phyloP scores from a whole-genome alignment of 2,797 vertebrate species.

The Onychomys torridus region DNA sequence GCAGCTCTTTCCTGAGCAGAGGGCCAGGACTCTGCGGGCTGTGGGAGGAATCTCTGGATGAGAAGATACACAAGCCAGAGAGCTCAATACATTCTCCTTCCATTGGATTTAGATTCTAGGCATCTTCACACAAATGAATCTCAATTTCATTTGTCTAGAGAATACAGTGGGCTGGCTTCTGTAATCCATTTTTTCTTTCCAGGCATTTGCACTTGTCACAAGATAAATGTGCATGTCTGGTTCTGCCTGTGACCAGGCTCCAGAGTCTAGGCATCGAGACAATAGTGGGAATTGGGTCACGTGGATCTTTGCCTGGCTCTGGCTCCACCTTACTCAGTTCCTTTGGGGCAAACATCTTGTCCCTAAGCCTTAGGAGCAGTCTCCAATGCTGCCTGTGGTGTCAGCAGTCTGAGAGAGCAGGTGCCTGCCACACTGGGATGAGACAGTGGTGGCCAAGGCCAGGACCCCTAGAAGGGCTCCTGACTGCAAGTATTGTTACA shows the following conservation, averaged over 20 bases:
- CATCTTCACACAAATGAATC: constrained; percentile 65
- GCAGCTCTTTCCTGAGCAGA: neutral
- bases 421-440: neutral
- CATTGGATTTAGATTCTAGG: constrained; percentile 68
- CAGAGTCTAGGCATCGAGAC: neutral
- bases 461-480: neutral
- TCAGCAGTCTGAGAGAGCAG: neutral
- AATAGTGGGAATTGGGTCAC: constrained; percentile 10
- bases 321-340: rapidly evolving
- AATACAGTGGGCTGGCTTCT: constrained; percentile 46
- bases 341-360: neutral
- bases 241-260: constrained; percentile 26
- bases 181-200: constrained; percentile 57
- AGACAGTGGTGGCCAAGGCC: neutral
- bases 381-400: neutral
- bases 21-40: neutral
- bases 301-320: neutral
- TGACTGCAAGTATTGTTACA: neutral
- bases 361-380: neutral
- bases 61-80: neutral
- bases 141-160: constrained; percentile 70
- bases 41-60: neutral
- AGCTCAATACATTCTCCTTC: constrained; percentile 30
- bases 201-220: constrained; percentile 50
- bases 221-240: constrained; percentile 62